These are phyloP conservation scores for Hemiprocne comata DNA, from an alignment of 2,113 vertebrate species.

Conservation along the genomic window DNA sequence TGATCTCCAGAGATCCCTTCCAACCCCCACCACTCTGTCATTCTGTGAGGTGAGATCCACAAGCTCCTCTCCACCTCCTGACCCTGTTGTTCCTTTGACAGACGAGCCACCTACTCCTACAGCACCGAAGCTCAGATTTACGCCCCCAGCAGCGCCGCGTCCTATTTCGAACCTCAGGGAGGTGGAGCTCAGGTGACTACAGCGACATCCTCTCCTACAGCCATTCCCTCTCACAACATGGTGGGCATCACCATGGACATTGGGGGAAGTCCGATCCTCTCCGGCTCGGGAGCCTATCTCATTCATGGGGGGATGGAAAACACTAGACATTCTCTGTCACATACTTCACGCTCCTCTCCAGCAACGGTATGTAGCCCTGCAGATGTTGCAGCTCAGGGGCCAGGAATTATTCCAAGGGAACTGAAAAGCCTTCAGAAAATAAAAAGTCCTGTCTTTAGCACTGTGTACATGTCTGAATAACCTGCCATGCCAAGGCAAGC, in stretches of 20 bases:
- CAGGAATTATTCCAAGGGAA: constrained; percentile 30
- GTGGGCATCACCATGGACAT: constrained; percentile 97
- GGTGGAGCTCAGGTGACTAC: constrained; percentile 90
- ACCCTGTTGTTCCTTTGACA: constrained; percentile 60
- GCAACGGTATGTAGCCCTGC: constrained; percentile 88
- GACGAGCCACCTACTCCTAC: constrained; percentile 91
- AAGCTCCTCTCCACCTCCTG: not conserved
- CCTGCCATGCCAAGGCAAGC: not conserved
- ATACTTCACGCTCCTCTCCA: constrained; percentile 94
- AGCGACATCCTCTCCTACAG: constrained; percentile 88
- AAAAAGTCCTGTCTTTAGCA: not conserved
- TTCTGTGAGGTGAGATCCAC: too few relatives aligned
- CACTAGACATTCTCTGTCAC: constrained; percentile 88
- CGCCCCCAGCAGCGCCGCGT: constrained; percentile 83
- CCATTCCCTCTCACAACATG: constrained; percentile 91
- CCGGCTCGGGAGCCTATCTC: constrained; percentile 92
- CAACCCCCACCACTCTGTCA: too few relatives aligned
- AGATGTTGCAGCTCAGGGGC: constrained; percentile 15
- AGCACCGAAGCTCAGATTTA: constrained; percentile 92
- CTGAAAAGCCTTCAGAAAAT: constrained; percentile 48
- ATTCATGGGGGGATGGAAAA: constrained; percentile 93
- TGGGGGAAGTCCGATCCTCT: constrained; percentile 90
- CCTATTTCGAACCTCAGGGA: constrained; percentile 91
- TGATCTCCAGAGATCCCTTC: too few relatives aligned
- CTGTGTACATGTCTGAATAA: not conserved